A percentile compares a stretch with the other conserved stretches of the same genome.
Evolutionary conservation across 2,797 vertebrate genomes (phyloP).

Genomic region (Fringilla coelebs): DNA sequence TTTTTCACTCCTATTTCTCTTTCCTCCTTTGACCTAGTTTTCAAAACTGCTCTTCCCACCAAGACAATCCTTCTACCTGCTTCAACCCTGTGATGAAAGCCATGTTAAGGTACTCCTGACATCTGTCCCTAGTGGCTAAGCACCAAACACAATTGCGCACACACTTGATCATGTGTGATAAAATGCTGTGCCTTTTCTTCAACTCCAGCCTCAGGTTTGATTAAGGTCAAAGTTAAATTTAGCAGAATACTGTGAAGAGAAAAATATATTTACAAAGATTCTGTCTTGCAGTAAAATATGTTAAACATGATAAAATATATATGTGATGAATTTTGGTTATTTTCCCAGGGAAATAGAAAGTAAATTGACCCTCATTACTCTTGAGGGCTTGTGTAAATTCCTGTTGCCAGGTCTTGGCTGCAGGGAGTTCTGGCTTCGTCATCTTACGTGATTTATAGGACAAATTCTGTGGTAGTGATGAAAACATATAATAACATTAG

Average conservation of each 20-base stretch:
- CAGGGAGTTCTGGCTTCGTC: background rate
- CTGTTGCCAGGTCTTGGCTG: background rate
- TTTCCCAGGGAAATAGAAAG: background rate
- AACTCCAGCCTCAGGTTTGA: background rate
- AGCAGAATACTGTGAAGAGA: background rate
- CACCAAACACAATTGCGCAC: background rate
- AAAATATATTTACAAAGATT: background rate
- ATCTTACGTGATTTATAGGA: background rate
- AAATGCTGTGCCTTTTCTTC: background rate
- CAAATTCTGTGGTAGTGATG: background rate
- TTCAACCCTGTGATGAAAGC: background rate
- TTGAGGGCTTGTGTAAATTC: background rate
- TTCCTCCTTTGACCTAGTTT: background rate
- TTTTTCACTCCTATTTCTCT: background rate
- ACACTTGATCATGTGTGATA: background rate
- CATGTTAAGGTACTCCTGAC: background rate
- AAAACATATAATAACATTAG: background rate
- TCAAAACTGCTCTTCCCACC: background rate
- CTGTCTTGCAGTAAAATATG: background rate
- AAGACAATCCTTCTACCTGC: background rate
- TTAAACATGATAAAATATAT: background rate
- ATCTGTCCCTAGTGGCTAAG: background rate
- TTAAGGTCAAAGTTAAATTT: constrained; percentile 17
- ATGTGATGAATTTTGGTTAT: background rate
- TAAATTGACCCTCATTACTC: background rate